phyloP scores from a whole-genome alignment of 1,140 invertebrate genomes.

The Euura lappo region DNA sequence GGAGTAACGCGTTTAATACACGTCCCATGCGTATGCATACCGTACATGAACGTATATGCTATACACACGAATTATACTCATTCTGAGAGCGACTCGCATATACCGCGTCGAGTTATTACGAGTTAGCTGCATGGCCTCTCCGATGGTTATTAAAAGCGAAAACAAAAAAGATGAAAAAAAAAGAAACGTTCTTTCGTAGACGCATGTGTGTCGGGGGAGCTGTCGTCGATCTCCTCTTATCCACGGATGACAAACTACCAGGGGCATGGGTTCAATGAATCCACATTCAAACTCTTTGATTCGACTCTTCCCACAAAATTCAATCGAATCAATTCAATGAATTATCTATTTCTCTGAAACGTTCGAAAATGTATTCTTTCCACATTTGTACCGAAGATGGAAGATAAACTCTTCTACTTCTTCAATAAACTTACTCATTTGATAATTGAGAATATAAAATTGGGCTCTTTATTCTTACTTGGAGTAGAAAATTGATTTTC shows the following conservation, averaged over 20 bases:
- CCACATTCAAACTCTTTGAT: constrained; percentile 8
- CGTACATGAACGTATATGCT: not conserved
- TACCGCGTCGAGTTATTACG: not conserved
- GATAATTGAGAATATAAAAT: too few species aligned
- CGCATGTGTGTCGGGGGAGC: constrained; percentile 44
- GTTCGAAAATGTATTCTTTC: too few species aligned
- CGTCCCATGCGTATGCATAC: not conserved
- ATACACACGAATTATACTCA: not conserved
- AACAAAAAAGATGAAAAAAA: constrained; percentile 16
- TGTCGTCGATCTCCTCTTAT: constrained; percentile 40
- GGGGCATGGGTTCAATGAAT: constrained; percentile 39
- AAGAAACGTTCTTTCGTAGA: not conserved
- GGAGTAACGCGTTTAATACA: not conserved
- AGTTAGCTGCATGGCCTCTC: not conserved
- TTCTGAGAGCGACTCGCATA: not conserved
- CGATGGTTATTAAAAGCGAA: constrained; percentile 1
- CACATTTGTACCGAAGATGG: too few species aligned
- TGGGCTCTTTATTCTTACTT: too few species aligned
- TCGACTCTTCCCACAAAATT: too few species aligned
- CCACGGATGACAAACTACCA: constrained; percentile 31
- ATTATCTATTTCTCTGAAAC: too few species aligned
- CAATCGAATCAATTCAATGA: too few species aligned
- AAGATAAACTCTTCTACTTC: too few species aligned
- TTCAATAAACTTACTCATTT: too few species aligned
- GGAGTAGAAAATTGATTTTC: too few species aligned